Base-by-base conservation (phyloP, 2,888 invertebrate species). In the Pristionchus fissidentatus region DNA sequence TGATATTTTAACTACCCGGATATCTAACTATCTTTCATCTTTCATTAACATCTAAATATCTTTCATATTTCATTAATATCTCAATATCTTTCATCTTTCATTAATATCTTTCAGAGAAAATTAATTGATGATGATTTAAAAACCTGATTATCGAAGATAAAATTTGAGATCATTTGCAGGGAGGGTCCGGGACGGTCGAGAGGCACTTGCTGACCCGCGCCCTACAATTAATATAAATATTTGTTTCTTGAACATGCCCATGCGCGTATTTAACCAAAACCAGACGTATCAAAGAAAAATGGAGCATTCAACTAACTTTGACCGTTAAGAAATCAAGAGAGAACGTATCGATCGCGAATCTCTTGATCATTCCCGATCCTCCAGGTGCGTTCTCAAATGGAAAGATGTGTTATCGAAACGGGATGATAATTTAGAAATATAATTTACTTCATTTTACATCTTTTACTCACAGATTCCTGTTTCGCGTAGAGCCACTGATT, bases 131-230 rank as follows among this genome's bases (percentile, higher is more conserved):
- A n/a, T n/a, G n/a, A n/a, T n/a, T n/a, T n/a, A n/a, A n/a, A n/a
- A n/a, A 70, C n/a, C 41, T 70, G 32, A 15, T 38, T 43, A 3
- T 26, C 77, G 57, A 75, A 80, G 60, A 91, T 46, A 78, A 88
- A 91, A 86, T 91, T 91, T 84, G 85, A 75, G 84, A 91, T 85
- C 86, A 91, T 85, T 81, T 91, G 90, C 52, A 91, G 87, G 26
- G 89, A 86, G 62, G 90, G 91, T 0, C 87, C 90, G n/a, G 91
- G 89, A 35, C 91, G 84, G 79, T 89, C 88, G 66, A 84, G 85
- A 29, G 90, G 90, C 10, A 90, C 87, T 82, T 88, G 84, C 70
- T 89, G 89, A 38, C 89, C 89, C 13, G 86, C 89, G 41, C 89
- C 86, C 86, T 86, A 55, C 29, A 85, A 38, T 55, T 35, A 66